Evolutionary conservation across 2,888 invertebrate genomes (phyloP).

Genomic region (Dasypogon diadema): DNA sequence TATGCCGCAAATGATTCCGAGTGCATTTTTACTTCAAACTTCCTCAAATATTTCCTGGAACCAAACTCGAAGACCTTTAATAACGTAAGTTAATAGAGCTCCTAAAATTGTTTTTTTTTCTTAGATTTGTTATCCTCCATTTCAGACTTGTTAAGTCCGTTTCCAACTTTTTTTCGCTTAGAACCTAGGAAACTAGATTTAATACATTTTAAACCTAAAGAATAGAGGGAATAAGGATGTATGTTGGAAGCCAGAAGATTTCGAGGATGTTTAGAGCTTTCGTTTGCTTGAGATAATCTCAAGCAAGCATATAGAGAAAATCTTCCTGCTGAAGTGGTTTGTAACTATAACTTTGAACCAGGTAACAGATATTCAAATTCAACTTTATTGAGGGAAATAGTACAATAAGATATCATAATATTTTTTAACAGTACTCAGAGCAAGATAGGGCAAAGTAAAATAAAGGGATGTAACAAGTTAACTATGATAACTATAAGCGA

Average conservation of each 20-base stretch:
- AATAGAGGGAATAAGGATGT: no score
- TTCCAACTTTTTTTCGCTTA: slow-evolving; percentile 62
- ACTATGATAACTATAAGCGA: no score
- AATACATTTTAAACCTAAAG: no score
- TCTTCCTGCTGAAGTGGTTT: slow-evolving; percentile 60
- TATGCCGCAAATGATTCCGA: no score
- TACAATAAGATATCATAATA: no score
- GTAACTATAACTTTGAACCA: slow-evolving; percentile 62
- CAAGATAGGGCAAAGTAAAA: no score
- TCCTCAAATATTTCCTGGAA: slow-evolving; percentile 65
- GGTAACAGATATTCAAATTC: slow-evolving; percentile 63
- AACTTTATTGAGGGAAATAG: no score
- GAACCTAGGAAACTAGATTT: no score
- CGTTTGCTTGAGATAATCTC: slow-evolving; percentile 69
- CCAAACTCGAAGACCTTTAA: slow-evolving; percentile 62
- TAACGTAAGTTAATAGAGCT: slow-evolving; percentile 61
- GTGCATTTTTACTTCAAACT: slow-evolving; percentile 62
- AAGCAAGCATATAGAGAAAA: slow-evolving; percentile 64
- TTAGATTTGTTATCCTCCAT: slow-evolving; percentile 6
- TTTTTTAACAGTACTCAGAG: no score
- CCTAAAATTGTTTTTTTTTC: slow-evolving; percentile 64
- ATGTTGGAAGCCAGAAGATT: slow-evolving; percentile 64
- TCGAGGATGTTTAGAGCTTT: slow-evolving; percentile 65
- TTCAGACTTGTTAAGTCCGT: slow-evolving; percentile 11
- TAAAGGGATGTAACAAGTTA: no score